Conservation (phyloP, 2,113 vertebrate species). For the Rousettus leschenaultii region DNA sequence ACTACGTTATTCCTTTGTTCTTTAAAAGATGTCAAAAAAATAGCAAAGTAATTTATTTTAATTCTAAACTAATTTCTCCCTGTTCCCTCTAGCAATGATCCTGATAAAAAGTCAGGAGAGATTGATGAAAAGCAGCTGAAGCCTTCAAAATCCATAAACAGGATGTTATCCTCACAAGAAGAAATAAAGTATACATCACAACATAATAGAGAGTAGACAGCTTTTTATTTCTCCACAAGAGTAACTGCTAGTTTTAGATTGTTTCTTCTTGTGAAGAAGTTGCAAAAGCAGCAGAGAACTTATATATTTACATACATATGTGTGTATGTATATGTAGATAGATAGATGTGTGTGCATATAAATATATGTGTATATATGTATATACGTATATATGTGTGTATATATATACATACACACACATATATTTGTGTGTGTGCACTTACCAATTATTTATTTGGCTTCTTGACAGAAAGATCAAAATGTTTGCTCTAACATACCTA, state of each 20-base stretch:
- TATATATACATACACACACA: rapidly evolving
- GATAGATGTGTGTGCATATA: background rate
- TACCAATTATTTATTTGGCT: background rate
- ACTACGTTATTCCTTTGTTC: background rate
- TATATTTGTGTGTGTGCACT: background rate
- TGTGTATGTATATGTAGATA: background rate
- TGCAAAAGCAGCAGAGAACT: background rate
- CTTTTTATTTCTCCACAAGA: background rate
- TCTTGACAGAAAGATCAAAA: background rate
- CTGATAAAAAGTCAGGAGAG: background rate
- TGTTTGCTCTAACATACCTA: background rate
- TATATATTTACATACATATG: background rate
- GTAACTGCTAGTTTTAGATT: background rate
- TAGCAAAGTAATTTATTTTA: background rate
- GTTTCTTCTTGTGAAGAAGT: background rate
- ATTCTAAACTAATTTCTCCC: background rate
- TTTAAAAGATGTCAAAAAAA: background rate
- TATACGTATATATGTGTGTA: background rate
- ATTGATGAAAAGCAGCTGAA: background rate
- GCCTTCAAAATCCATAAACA: background rate
- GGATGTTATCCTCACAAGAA: background rate
- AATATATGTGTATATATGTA: too few species aligned
- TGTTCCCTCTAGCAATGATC: background rate
- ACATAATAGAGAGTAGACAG: background rate
- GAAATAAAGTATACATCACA: background rate